A percentile compares a stretch with the other conserved stretches of the same genome.
phyloP scores from a whole-genome alignment of 2,888 invertebrate genomes.

The Scaptomyza cyrtandrae region DNA sequence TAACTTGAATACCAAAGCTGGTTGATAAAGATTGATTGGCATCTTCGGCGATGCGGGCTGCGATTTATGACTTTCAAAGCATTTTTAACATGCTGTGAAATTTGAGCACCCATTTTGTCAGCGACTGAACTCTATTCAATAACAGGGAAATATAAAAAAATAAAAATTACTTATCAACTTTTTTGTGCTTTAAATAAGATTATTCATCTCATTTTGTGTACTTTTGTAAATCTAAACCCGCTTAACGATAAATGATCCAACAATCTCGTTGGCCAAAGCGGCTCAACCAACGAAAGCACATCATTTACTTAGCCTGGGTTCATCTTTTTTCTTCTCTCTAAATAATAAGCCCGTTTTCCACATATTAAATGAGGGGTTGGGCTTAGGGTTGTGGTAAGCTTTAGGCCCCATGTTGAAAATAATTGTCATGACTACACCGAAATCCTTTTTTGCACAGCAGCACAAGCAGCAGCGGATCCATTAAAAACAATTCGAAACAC shows the following conservation, averaged over 20 bases:
- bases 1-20: slow-evolving; percentile 3
- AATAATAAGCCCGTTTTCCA: slow-evolving; percentile 58
- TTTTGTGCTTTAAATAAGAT: slow-evolving; percentile 14
- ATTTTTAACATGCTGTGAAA: slow-evolving; percentile 39
- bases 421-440: slow-evolving; percentile 75
- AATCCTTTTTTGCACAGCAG: slow-evolving; percentile 55
- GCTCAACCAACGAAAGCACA: slow-evolving; percentile 44
- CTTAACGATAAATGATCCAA: slow-evolving; percentile 34
- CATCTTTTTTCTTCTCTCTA: background rate
- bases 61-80: slow-evolving; percentile 13
- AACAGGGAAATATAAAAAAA: background rate
- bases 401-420: slow-evolving; percentile 69
- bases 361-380: slow-evolving; percentile 27
- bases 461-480: slow-evolving; percentile 30
- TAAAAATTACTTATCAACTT: background rate
- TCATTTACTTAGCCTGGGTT: slow-evolving; percentile 54
- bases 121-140: background rate
- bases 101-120: slow-evolving; percentile 21
- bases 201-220: background rate
- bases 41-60: slow-evolving; percentile 39
- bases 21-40: slow-evolving; percentile 34
- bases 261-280: slow-evolving; percentile 45
- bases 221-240: slow-evolving; percentile 10
- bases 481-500: slow-evolving; percentile 79
- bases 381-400: slow-evolving; percentile 21